Percentiles rank a stretch among this genome's conserved stretches.
These are phyloP conservation scores for Rhinophrynus dorsalis DNA, from an alignment of 2,797 vertebrate species.

Conservation along the genomic window DNA sequence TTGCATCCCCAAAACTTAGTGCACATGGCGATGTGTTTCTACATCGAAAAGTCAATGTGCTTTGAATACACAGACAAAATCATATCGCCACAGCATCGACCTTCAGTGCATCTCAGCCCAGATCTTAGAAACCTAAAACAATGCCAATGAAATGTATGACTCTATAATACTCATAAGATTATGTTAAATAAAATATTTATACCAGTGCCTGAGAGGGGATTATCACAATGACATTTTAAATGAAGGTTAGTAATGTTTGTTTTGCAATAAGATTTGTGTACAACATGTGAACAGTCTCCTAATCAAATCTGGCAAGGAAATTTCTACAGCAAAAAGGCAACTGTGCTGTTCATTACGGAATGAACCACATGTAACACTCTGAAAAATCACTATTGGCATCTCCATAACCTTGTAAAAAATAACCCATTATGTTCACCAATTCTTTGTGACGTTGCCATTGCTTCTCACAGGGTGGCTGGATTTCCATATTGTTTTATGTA, in stretches of 20 bases:
- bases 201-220: neutral
- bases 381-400: constrained; percentile 48
- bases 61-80: no score
- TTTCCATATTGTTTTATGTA: no score
- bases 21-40: no score
- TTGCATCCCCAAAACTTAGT: no score
- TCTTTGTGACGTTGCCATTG: neutral
- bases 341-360: constrained; percentile 37
- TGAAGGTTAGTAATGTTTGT: constrained; percentile 32
- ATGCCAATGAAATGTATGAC: no score
- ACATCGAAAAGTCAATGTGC: no score
- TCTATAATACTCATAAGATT: no score
- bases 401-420: constrained; percentile 45
- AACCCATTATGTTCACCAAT: constrained; percentile 19
- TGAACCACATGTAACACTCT: constrained; percentile 35
- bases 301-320: constrained; percentile 48
- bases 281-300: constrained; percentile 26
- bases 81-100: no score
- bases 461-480: no score
- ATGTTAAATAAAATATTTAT: no score
- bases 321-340: constrained; percentile 29
- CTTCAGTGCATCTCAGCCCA: no score
- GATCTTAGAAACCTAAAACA: no score
- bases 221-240: constrained; percentile 34
- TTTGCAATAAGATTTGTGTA: constrained; percentile 28